These are phyloP conservation scores for Gallinago nigripennis DNA, from an alignment of 2,797 vertebrate genomes.

Conservation along the genomic window DNA sequence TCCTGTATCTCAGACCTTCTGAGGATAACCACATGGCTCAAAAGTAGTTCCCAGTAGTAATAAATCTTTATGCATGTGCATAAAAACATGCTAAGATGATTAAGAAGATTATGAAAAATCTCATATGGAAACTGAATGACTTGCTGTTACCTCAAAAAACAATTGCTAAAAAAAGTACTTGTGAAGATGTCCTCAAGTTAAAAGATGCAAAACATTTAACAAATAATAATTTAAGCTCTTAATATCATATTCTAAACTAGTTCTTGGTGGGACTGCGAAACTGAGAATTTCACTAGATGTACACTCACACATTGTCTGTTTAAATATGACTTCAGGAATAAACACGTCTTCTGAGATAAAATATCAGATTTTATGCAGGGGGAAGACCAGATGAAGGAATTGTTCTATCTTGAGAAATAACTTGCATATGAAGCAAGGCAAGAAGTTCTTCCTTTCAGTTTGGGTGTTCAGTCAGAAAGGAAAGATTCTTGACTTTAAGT, in stretches of 20 bases:
- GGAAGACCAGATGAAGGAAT: background rate
- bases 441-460: background rate
- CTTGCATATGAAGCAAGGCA: background rate
- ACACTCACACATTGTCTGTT: background rate
- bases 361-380: background rate
- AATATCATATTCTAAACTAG: background rate
- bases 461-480: background rate
- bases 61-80: background rate
- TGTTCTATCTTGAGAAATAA: background rate
- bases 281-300: background rate
- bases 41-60: background rate
- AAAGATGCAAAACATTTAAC: background rate
- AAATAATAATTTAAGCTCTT: background rate
- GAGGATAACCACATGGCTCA: background rate
- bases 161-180: background rate
- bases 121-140: background rate
- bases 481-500: background rate
- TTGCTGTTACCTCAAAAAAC: slow-evolving; percentile 19
- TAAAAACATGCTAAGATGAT: background rate
- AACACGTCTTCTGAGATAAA: background rate
- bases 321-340: background rate
- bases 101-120: background rate
- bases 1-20: background rate
- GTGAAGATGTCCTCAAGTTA: background rate
- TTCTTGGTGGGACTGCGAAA: background rate